Conservation (phyloP, 2,888 invertebrate species). For the Cataglyphis altisquamis region DNA sequence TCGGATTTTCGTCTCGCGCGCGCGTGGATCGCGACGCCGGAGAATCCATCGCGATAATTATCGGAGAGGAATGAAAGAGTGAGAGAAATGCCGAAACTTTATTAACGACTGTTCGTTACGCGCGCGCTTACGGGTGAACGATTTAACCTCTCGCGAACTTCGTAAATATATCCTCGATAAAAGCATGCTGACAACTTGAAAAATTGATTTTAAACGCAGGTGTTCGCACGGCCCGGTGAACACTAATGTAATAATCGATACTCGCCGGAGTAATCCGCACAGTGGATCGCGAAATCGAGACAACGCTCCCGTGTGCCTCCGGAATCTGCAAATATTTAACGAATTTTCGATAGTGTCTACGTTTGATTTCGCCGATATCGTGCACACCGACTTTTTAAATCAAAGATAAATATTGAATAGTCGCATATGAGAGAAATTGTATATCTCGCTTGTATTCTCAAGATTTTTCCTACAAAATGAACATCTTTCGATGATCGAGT, state of each 20-base stretch:
- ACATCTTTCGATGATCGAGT: background rate
- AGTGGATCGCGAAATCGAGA: constrained; percentile 39
- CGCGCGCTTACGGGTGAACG: constrained; percentile 24
- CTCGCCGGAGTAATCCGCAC: constrained; percentile 18
- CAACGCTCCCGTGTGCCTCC: constrained; percentile 5
- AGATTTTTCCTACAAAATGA: background rate
- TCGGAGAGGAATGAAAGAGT: constrained; percentile 22
- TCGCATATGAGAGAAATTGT: background rate
- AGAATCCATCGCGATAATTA: constrained; percentile 22
- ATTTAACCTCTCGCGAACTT: constrained; percentile 39
- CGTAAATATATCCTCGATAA: constrained; percentile 48
- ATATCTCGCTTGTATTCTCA: background rate
- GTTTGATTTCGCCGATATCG: background rate
- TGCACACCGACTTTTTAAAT: constrained; percentile 6
- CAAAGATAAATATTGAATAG: constrained; percentile 34
- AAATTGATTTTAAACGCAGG: constrained; percentile 48
- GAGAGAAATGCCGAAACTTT: constrained; percentile 43
- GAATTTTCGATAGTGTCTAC: constrained; percentile 37
- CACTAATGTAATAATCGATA: constrained; percentile 52
- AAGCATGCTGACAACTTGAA: constrained; percentile 48
- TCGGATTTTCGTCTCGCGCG: background rate
- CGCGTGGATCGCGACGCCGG: background rate
- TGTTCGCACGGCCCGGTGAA: constrained; percentile 16
- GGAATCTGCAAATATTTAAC: constrained; percentile 46
- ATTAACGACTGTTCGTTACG: constrained; percentile 48